Evolutionary conservation across 92 coral and sea anemone species (phyloP).

Genomic region (Isaurus tuberculatus): DNA sequence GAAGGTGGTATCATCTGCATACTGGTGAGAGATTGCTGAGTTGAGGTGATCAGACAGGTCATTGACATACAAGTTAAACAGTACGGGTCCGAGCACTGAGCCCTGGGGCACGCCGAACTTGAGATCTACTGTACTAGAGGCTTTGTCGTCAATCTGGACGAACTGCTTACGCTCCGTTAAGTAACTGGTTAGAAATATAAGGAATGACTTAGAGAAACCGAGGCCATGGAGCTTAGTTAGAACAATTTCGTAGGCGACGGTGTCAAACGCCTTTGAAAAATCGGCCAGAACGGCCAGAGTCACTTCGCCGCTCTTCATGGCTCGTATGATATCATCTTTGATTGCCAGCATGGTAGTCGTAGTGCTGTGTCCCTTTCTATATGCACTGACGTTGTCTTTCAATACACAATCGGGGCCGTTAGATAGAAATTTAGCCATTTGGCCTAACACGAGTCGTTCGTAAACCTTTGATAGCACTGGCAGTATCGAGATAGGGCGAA

Average conservation of each 20-base stretch:
- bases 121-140: constrained; percentile 30
- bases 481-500: constrained; percentile 45
- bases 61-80: constrained; percentile 42
- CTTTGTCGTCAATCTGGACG: constrained; percentile 45
- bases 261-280: constrained; percentile 3
- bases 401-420: constrained; percentile 24
- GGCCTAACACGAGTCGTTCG: constrained; percentile 27
- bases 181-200: neutral
- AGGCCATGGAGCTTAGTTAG: constrained; percentile 12
- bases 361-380: constrained; percentile 13
- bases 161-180: constrained; percentile 41
- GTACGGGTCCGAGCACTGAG: constrained; percentile 49
- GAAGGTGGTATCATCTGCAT: constrained; percentile 45
- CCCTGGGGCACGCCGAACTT: constrained; percentile 61
- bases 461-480: constrained; percentile 36
- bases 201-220: constrained; percentile 4
- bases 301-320: constrained; percentile 10
- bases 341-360: constrained; percentile 12
- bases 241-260: constrained; percentile 10
- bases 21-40: constrained; percentile 45
- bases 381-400: constrained; percentile 31
- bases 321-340: constrained; percentile 30
- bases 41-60: constrained; percentile 38
- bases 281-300: constrained; percentile 25
- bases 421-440: constrained; percentile 34